phyloP scores from a whole-genome alignment of 92 coral and sea anemone genomes.

The Chrysogorgia sp. region DNA sequence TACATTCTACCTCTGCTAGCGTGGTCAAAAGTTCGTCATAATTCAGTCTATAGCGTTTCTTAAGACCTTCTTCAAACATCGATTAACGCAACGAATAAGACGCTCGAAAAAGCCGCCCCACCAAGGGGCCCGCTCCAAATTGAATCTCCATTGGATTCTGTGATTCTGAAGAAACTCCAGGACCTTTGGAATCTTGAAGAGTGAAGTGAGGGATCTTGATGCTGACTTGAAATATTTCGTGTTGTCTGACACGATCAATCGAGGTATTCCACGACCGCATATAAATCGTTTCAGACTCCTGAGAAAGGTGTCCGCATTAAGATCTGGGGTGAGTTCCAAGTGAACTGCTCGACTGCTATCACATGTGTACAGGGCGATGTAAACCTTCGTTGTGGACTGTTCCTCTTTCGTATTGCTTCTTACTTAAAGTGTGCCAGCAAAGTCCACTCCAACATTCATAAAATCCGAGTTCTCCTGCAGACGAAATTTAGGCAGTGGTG shows the following conservation, averaged over 20 bases:
- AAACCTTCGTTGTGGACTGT: not conserved
- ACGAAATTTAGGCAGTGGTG: constrained; percentile 49
- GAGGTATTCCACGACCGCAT: constrained; percentile 29
- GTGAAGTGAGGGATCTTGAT: no score
- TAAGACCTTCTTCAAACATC: no score
- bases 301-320: constrained; percentile 33
- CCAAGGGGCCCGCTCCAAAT: no score
- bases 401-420: constrained; percentile 3
- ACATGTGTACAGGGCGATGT: constrained; percentile 19
- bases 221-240: constrained; percentile 14
- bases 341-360: constrained; percentile 32
- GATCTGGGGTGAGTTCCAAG: constrained; percentile 24
- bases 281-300: constrained; percentile 19
- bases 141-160: no score
- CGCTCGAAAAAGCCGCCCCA: no score
- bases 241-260: constrained; percentile 20
- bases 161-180: no score
- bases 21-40: not conserved
- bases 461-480: constrained; percentile 26
- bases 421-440: constrained; percentile 46
- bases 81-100: no score
- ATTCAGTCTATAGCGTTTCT: no score
- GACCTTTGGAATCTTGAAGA: no score
- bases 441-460: constrained; percentile 46
- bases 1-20: not conserved